Evolutionary conservation across 2,888 invertebrate species (phyloP).

Genomic region (Amorpha juglandis): DNA sequence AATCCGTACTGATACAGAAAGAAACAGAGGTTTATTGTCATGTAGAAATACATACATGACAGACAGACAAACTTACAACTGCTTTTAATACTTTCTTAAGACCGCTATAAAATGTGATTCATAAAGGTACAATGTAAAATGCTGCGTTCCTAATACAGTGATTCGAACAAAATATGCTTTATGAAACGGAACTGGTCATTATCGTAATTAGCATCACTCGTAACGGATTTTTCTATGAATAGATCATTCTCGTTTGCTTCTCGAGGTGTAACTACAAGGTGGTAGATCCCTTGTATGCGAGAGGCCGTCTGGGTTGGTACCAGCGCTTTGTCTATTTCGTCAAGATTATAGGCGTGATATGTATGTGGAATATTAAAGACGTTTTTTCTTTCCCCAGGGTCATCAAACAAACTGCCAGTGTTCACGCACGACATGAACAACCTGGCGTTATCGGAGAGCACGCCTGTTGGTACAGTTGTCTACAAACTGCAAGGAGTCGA

Average conservation of each 20-base stretch:
- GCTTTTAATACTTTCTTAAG: not conserved
- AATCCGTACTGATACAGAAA: too few relatives aligned
- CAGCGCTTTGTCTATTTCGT: too few relatives aligned
- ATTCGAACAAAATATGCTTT: constrained; percentile 21
- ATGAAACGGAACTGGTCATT: constrained; percentile 36
- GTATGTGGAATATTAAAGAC: too few relatives aligned
- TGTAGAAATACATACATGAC: too few relatives aligned
- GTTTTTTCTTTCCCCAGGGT: constrained; percentile 42
- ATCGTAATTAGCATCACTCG: constrained; percentile 31
- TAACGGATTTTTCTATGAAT: constrained; percentile 11
- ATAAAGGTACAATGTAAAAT: too few relatives aligned
- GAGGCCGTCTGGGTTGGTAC: too few relatives aligned
- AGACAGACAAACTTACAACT: too few relatives aligned
- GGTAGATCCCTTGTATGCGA: too few relatives aligned
- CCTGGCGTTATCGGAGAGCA: constrained; percentile 90
- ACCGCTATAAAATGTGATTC: not conserved
- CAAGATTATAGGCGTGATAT: too few relatives aligned
- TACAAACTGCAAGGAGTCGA: constrained; percentile 91
- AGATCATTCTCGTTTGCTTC: not conserved
- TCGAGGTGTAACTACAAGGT: not conserved
- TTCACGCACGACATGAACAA: constrained; percentile 91
- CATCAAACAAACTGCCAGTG: constrained; percentile 87
- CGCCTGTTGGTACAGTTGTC: constrained; percentile 90
- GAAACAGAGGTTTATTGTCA: too few relatives aligned
- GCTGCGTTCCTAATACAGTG: not conserved